Evolutionary conservation across 2,797 vertebrate genomes (phyloP).

Genomic region (Pangasius larnaudii): DNA sequence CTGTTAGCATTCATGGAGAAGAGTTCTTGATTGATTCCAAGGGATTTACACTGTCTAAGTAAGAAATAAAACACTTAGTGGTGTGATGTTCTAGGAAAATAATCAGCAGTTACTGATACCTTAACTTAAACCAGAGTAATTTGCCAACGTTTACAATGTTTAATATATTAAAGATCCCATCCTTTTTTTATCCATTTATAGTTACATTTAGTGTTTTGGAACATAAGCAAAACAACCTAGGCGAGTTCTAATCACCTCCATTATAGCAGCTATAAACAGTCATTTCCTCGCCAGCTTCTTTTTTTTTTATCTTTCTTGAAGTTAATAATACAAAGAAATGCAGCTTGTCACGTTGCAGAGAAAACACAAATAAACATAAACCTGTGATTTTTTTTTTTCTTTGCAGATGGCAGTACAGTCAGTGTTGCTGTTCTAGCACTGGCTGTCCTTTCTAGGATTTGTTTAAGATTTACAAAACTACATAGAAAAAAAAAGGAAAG

Average conservation of each 20-base stretch:
- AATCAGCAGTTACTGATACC: not conserved
- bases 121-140: not conserved
- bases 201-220: not conserved
- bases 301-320: not conserved
- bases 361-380: not conserved
- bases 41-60: not conserved
- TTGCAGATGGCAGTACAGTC: too few species aligned
- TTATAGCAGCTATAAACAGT: not conserved
- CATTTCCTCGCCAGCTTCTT: not conserved
- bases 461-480: not conserved
- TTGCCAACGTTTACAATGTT: not conserved
- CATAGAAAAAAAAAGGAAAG: not conserved
- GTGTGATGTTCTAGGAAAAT: not conserved
- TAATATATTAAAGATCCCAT: too few species aligned
- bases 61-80: not conserved
- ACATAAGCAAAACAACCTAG: not conserved
- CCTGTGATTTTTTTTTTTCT: too few species aligned
- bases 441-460: not conserved
- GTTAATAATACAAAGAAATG: not conserved
- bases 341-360: not conserved
- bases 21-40: not conserved
- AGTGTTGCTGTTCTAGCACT: not conserved
- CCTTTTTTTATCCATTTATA: not conserved
- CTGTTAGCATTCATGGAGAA: not conserved
- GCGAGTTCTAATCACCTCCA: not conserved